Evolutionary conservation across 2,113 vertebrate genomes (phyloP), one percentile per base, ranked within the genome.

Genomic region (Lota lota): DNA sequence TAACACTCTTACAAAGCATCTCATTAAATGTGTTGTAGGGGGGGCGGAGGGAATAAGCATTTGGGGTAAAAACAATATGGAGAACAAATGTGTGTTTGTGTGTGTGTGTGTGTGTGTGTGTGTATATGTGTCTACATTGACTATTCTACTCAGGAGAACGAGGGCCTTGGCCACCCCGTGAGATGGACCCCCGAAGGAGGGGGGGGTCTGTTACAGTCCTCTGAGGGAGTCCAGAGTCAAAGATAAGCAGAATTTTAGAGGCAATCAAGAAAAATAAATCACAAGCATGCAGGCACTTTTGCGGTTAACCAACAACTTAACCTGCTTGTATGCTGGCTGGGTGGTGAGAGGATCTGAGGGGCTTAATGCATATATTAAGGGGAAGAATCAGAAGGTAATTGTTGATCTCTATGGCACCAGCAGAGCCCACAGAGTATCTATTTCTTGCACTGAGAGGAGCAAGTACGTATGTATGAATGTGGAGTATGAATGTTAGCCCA

Each of bases 211-310:
- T 97, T 95, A 95, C 91, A 91, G 83, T 77, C 90, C 88, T 93
- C 95, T 89, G 89, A 83, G 86, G 95, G 93, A 93, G 92, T 90
- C 90, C 59, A 85, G 91, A 95, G 92, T 93, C 93, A 95, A 95
- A 96, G 93, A 97, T 96, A 96, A 95, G 97, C 95, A 98, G 92
- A 97, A 96, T 97, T 97, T 97, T 95, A 96, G 93, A 95, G 88
- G 93, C 94, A 95, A 98, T 97, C 92, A 94, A 93, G 94, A 94
- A 95, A 90, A 95, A 92, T 93, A 94, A 92, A 89, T 87, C 83
- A 84, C 69, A 28, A 67, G 80, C 80, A 83, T 61, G 56, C 74
- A 77, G 65, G 79, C 81, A 80, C 84, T 88, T 86, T 87, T 78
- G 81, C 79, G 85, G 83, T 87, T 90, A 91, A 91, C 87, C 85